Percentiles rank a stretch among this genome's conserved stretches.
These are phyloP conservation scores for Hetaerina titia DNA, from an alignment of 2,888 invertebrate genomes.

Conservation along the genomic window DNA sequence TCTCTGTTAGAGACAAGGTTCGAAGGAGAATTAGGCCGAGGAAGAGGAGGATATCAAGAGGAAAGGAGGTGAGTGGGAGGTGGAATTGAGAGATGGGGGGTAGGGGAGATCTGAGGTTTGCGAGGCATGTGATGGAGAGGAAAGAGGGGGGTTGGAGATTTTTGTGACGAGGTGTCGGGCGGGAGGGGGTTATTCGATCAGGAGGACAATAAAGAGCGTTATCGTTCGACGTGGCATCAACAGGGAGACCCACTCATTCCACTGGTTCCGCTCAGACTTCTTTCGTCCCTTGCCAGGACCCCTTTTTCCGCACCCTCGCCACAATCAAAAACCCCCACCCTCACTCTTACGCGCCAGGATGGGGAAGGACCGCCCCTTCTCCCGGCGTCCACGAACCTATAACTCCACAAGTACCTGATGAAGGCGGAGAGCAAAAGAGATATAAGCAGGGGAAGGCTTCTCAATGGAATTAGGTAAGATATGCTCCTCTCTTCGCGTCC, in stretches of 20 bases:
- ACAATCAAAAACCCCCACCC: background rate
- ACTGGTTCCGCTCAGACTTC: background rate
- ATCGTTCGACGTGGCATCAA: constrained; percentile 16
- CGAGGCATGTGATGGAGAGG: background rate
- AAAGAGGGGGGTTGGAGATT: background rate
- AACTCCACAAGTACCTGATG: constrained; percentile 36
- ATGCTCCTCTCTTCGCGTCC: background rate
- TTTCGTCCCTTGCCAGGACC: background rate
- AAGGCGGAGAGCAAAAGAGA: constrained; percentile 21
- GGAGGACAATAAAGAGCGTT: constrained; percentile 33
- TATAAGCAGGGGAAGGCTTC: background rate
- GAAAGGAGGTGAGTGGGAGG: background rate
- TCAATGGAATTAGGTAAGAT: constrained; percentile 45
- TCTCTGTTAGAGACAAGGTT: constrained; percentile 44
- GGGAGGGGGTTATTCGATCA: constrained; percentile 40
- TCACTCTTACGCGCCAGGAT: background rate
- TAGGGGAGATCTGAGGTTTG: background rate
- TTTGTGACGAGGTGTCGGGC: constrained; percentile 22
- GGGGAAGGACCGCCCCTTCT: background rate
- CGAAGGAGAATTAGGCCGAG: constrained; percentile 15
- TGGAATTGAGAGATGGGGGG: background rate
- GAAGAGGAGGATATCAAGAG: background rate
- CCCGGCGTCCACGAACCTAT: background rate
- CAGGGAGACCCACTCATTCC: constrained; percentile 34
- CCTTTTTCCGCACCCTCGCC: background rate